Base-by-base conservation (phyloP, 2,797 vertebrate species). In the Clarias fuscus region DNA sequence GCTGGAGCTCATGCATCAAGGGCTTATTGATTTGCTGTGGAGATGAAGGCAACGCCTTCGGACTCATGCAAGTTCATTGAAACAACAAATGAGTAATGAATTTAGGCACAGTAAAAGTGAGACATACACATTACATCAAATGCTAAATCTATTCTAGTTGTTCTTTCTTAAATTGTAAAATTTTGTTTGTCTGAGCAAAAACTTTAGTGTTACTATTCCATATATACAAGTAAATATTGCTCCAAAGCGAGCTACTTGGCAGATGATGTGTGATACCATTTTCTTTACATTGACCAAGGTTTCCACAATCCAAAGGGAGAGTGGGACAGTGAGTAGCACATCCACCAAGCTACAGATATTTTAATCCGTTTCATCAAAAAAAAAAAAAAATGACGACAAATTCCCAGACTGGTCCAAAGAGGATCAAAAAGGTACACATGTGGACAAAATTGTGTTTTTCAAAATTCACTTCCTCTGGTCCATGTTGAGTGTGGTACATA, bases 11-110 rank as follows among this genome's bases (percentile, higher is more conserved):
- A 1, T 7, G 91, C 88, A 30, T 79, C 85, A 33, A 0, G 86
- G 11, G 5, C 88, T 93, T 1, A 64, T 15, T 24, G 5, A 89
- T 73, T 73, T 91, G 91, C 27, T 92, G 90, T 91, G 91, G 91
- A 1, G 91, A 92, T 68, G 43, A 89, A 7, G 90, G 88, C 18
- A 90, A 92, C 68, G 91, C 11, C 2, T 93, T 92, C 48, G 92
- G 92, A 24, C 91, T 93, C 68, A 93, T 93, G 92, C 92, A 92
- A 90, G 92, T 93, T 58, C 7, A 88, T 65, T 61, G 20, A 5
- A 83, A 62, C 27, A 77, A 22, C 27, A 30, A 14, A 13, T 59
- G 4, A 11, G n/a, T 56, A 27, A 56, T 75, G 5, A 8, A 72
- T 43, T 43, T 72, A 37, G 3, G 33, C 6, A 7, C 40, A 24